Evolutionary conservation across 2,888 invertebrate species (phyloP), one percentile per base, ranked within the genome.

Genomic region (Eupithecia subfuscata): DNA sequence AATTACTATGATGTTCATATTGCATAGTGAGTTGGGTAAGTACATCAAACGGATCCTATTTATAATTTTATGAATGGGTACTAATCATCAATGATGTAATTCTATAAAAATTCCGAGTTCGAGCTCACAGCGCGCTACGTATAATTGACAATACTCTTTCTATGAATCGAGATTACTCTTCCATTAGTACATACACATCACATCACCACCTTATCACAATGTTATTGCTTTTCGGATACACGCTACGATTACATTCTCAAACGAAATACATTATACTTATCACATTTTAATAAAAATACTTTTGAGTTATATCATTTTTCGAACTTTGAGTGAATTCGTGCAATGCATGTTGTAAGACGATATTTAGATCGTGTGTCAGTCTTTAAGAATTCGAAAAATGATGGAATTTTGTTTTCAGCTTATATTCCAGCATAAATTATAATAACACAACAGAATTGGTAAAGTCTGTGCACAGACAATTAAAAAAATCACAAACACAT

Each of bases 401-500:
- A 84, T 90, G 88, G 87, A 89, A 90, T 89, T 84, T 82, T 37
- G 82, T 83, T 86, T 86, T 86, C 88, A 87, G 89, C 86, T 86
- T 83, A 83, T 89, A 93, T 92, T 94, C 93, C 94, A 94, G 94
- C 94, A 94, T 94, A 94, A 94, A 94, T 94, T 93, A 94, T 88
- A 90, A 87, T 76, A 85, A 89, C 87, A 89, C 83, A 86, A 87
- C 81, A 87, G 81, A 85, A 87, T 86, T 85, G 87, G 87, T 89
- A 87, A 85, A 83, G 84, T 83, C 84, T 81, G 84, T 75, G 73
- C 64, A 75, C 83, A 82, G 82, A 78, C 78, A 69, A 73, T 70
- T 74, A 72, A 73, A 76, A 85, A 89, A 89, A 88, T 40, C 90
- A 91, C 92, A 94, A 94, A 94, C 94, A 91, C 94, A 94, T 93